These are phyloP conservation scores for Semaprochilodus insignis DNA, from an alignment of 2,797 vertebrate species.

Conservation along the genomic window DNA sequence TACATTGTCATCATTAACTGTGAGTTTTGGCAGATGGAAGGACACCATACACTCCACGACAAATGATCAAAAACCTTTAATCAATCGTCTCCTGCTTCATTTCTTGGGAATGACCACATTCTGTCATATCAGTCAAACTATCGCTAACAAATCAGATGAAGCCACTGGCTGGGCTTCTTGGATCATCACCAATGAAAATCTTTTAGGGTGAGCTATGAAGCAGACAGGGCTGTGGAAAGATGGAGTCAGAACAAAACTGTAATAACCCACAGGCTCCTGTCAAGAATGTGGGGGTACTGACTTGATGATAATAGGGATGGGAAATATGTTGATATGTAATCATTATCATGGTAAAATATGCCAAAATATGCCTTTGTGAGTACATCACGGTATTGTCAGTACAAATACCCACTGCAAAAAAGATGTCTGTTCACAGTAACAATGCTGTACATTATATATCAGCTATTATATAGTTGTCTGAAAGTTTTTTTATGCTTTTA, in stretches of 20 bases:
- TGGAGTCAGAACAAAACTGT: background rate
- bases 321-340: background rate
- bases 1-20: background rate
- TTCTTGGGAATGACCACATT: constrained; percentile 43
- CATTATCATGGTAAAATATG: background rate
- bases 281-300: background rate
- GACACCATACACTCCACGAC: background rate
- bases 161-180: constrained; percentile 42
- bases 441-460: too few relatives aligned
- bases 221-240: constrained; percentile 51
- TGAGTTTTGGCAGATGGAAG: constrained; percentile 8
- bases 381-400: background rate
- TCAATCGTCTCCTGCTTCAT: constrained; percentile 35
- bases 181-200: constrained; percentile 53
- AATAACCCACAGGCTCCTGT: background rate
- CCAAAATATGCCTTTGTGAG: background rate
- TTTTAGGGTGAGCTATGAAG: constrained; percentile 35
- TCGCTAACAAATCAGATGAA: constrained; percentile 44
- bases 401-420: background rate
- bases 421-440: too few relatives aligned
- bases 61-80: constrained; percentile 34
- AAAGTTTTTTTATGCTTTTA: too few relatives aligned
- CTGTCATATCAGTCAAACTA: constrained; percentile 52
- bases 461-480: too few relatives aligned
- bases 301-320: background rate